A percentile compares a stretch with the other conserved stretches of the same genome.
These are phyloP conservation scores for Porites lutea DNA, from an alignment of 64 coral and sea anemone genomes.

Conservation along the genomic window DNA sequence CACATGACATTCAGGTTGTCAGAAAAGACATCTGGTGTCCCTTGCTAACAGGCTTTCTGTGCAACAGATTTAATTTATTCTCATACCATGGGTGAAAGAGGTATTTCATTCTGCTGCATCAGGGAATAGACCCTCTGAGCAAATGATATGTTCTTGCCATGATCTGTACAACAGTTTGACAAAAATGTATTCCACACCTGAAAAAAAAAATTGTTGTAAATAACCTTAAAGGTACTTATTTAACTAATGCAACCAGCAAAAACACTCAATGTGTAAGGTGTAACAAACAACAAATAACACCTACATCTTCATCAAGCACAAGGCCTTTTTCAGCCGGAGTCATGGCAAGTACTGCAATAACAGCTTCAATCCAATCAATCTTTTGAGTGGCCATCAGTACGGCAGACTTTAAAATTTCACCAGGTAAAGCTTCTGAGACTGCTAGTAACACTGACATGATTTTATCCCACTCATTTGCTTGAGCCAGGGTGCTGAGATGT, in stretches of 20 bases:
- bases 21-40: no score
- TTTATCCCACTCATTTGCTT: constrained; percentile 22
- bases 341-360: neutral
- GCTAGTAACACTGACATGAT: constrained; percentile 1
- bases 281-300: neutral
- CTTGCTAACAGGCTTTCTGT: no score
- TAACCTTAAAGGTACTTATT: neutral
- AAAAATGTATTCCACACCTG: constrained; percentile 55
- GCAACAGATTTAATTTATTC: no score
- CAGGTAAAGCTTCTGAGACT: neutral
- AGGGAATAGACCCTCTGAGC: constrained; percentile 21
- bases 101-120: constrained; percentile 60
- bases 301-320: constrained; percentile 2
- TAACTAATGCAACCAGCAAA: no score
- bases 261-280: no score
- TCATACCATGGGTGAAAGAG: constrained; percentile 43
- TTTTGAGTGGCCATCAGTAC: neutral
- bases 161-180: constrained; percentile 10
- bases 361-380: constrained; percentile 3
- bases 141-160: neutral
- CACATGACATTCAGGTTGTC: no score
- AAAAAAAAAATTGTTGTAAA: neutral
- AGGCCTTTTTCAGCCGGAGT: neutral
- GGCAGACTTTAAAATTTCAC: neutral
- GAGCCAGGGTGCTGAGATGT: neutral